A percentile compares a stretch with the other conserved stretches of the same genome.
Evolutionary conservation across 2,888 invertebrate species (phyloP).

Genomic region (Parapristionchus giblindavisi): DNA sequence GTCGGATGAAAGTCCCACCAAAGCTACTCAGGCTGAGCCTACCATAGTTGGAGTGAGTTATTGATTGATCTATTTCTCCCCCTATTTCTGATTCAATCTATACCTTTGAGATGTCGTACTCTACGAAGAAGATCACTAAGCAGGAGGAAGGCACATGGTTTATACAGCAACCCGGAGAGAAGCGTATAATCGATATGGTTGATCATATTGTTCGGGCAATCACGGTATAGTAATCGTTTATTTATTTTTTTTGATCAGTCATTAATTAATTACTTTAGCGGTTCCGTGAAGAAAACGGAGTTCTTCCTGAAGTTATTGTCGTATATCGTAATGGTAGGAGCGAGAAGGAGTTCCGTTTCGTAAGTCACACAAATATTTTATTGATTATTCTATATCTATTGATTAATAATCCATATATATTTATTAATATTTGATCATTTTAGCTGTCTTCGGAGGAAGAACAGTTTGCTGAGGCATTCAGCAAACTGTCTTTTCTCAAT

Average conservation of each 20-base stretch:
- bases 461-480: constrained; percentile 16
- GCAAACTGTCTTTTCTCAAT: no score
- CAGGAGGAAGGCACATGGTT: constrained; percentile 28
- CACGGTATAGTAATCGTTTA: background rate
- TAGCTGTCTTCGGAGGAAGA: constrained; percentile 24
- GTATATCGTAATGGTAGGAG: constrained; percentile 53
- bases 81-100: no score
- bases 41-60: constrained; percentile 52
- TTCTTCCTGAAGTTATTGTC: constrained; percentile 46
- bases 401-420: background rate
- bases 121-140: background rate
- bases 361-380: no score
- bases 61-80: no score
- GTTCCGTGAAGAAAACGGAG: constrained; percentile 4
- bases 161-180: constrained; percentile 34
- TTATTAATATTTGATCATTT: background rate
- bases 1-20: constrained; percentile 43
- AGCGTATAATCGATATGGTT: constrained; percentile 21
- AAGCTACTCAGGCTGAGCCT: constrained; percentile 42
- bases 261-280: background rate
- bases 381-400: no score
- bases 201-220: constrained; percentile 30
- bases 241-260: background rate
- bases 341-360: constrained; percentile 53
- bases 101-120: constrained; percentile 27